phyloP scores from a whole-genome alignment of 1,140 invertebrate species.

The Lamellibrachia luymesi region DNA sequence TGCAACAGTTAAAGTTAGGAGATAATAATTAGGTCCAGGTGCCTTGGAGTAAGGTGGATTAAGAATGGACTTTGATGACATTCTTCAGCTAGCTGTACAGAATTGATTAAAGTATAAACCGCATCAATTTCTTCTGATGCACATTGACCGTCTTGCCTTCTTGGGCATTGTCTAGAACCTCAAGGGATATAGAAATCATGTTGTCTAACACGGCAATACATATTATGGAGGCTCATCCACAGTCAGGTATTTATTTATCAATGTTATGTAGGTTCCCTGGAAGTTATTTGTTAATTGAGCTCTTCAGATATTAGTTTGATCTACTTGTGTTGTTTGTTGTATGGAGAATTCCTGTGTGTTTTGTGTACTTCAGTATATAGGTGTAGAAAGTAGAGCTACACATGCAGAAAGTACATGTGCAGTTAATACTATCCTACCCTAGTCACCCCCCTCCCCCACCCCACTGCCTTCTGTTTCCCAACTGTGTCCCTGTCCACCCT shows the following conservation, averaged over 20 bases:
- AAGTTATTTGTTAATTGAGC: not conserved
- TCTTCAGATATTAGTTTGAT: not conserved
- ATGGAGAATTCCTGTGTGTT: not conserved
- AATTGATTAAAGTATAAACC: not conserved
- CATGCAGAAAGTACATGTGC: too few species aligned
- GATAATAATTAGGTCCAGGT: not conserved
- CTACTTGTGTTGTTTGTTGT: not conserved
- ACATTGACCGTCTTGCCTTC: not conserved
- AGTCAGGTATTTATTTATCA: not conserved
- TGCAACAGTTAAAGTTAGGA: not conserved
- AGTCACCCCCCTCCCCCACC: not conserved
- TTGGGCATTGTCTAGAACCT: not conserved
- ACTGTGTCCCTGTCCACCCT: too few species aligned
- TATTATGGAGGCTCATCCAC: not conserved
- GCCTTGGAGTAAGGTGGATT: not conserved
- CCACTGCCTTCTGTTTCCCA: too few species aligned
- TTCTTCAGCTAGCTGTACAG: not conserved
- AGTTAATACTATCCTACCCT: too few species aligned
- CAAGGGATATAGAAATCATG: not conserved
- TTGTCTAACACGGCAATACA: not conserved
- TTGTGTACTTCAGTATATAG: not conserved
- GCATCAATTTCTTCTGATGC: not conserved
- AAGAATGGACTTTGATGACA: not conserved
- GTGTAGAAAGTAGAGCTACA: too few species aligned
- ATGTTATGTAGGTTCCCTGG: not conserved